A percentile compares a stretch with the other conserved stretches of the same genome.
phyloP scores from a whole-genome alignment of 2,888 invertebrate species.

The Xiphydria camelus region DNA sequence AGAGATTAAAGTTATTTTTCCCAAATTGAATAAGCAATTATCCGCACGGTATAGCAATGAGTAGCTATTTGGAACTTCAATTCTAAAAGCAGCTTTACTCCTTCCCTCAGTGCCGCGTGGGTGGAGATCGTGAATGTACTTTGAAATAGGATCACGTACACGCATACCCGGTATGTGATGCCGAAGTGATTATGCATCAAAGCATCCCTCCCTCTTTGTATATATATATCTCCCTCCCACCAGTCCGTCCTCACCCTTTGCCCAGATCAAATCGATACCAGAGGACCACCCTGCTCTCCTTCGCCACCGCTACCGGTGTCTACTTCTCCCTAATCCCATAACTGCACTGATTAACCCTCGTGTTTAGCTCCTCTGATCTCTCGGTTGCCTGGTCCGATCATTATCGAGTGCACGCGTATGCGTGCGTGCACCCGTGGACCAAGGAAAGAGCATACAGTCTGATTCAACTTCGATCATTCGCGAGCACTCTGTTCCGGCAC shows the following conservation, averaged over 20 bases:
- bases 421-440: not conserved
- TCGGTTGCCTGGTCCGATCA: slow-evolving; percentile 16
- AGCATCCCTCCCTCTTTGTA: slow-evolving; percentile 25
- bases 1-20: no score
- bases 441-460: no score
- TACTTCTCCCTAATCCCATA: slow-evolving; percentile 30
- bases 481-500: no score
- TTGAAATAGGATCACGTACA: slow-evolving; percentile 10
- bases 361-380: slow-evolving; percentile 19
- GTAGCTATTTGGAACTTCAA: no score
- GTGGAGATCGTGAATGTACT: slow-evolving; percentile 9
- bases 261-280: slow-evolving; percentile 38
- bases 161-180: slow-evolving; percentile 20
- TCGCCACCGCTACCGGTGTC: slow-evolving; percentile 20
- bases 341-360: slow-evolving; percentile 31
- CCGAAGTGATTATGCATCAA: slow-evolving; percentile 40
- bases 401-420: no score
- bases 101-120: no score
- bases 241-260: no score
- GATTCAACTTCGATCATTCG: no score
- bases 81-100: no score
- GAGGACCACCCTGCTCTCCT: slow-evolving; percentile 2
- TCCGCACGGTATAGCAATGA: no score
- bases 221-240: slow-evolving; percentile 12
- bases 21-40: no score